Evolutionary conservation across 2,888 invertebrate species (phyloP).

Genomic region (Drosophila mayaguana): DNA sequence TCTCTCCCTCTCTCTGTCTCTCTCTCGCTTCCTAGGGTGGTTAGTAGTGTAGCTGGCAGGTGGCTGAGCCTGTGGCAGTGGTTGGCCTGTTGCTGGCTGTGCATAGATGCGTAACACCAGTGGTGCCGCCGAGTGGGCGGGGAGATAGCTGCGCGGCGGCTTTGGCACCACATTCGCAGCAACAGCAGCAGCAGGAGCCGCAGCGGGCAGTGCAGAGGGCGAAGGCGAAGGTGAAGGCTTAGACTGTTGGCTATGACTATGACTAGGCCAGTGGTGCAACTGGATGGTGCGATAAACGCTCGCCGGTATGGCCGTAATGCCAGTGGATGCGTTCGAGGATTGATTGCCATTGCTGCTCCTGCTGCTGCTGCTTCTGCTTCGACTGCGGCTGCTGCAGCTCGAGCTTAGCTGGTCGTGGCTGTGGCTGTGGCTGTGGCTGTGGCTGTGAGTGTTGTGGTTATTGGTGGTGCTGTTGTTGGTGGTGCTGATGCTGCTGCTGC

Average conservation of each 20-base stretch:
- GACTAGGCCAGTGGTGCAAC: conserved; percentile 64
- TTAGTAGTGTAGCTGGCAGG: conserved; percentile 23
- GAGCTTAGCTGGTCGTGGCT: conserved; percentile 11
- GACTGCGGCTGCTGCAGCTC: conserved; percentile 45
- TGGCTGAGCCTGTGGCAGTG: conserved; percentile 28
- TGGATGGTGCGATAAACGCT: conserved; percentile 44
- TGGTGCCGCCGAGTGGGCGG: conserved; percentile 30
- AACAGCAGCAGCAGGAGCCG: conserved; percentile 11
- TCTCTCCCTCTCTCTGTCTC: too few species aligned
- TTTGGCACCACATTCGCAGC: conserved; percentile 82
- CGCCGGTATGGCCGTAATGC: conserved; percentile 83
- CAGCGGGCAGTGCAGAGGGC: conserved; percentile 12
- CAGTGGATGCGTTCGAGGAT: conserved; percentile 83
- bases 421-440: conserved; percentile 22
- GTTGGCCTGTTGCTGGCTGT: conserved; percentile 22
- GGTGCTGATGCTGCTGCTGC: conserved; percentile 63
- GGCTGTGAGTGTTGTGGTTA: conserved; percentile 30
- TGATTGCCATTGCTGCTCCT: conserved; percentile 67
- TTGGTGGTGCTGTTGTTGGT: conserved; percentile 32
- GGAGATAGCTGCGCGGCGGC: conserved; percentile 77
- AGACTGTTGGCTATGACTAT: conserved; percentile 63
- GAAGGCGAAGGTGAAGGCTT: conserved; percentile 12
- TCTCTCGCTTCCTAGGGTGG: conserved; percentile 8
- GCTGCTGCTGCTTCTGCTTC: conserved; percentile 48
- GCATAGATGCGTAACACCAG: conserved; percentile 62